These are phyloP conservation scores for Hippocampus zosterae DNA, from an alignment of 2,113 vertebrate genomes.

Conservation along the genomic window DNA sequence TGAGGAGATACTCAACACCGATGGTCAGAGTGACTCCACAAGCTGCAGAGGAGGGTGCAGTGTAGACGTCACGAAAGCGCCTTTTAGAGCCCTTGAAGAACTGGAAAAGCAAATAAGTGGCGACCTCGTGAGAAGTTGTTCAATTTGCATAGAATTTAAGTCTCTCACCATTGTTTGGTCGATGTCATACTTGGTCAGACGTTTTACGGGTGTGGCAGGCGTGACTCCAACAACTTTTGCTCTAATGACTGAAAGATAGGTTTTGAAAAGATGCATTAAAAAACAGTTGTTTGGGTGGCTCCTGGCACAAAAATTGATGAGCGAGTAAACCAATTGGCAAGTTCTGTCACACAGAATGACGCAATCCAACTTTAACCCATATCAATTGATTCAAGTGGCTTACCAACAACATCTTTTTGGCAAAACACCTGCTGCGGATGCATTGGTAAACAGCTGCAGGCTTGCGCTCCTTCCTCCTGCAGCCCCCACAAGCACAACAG, in stretches of 20 bases:
- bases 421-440: background rate
- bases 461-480: background rate
- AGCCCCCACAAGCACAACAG: background rate
- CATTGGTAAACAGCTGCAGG: background rate
- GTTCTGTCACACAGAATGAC: too few relatives aligned
- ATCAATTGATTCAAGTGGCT: constrained; percentile 43
- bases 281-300: too few relatives aligned
- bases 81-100: constrained; percentile 88
- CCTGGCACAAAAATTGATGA: too few relatives aligned
- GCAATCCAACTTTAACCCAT: too few relatives aligned
- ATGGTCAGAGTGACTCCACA: constrained; percentile 84
- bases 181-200: background rate
- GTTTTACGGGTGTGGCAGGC: background rate
- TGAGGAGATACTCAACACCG: constrained; percentile 87
- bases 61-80: constrained; percentile 84
- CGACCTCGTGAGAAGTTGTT: too few relatives aligned
- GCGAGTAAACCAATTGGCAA: too few relatives aligned
- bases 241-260: background rate
- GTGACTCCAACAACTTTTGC: background rate
- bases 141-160: background rate
- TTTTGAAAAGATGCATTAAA: background rate
- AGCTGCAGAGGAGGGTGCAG: constrained; percentile 81
- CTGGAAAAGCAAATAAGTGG: constrained; percentile 52
- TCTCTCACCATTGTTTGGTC: background rate
- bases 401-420: background rate